phyloP scores from a whole-genome alignment of 2,888 invertebrate species.

The Carcina quercana region DNA sequence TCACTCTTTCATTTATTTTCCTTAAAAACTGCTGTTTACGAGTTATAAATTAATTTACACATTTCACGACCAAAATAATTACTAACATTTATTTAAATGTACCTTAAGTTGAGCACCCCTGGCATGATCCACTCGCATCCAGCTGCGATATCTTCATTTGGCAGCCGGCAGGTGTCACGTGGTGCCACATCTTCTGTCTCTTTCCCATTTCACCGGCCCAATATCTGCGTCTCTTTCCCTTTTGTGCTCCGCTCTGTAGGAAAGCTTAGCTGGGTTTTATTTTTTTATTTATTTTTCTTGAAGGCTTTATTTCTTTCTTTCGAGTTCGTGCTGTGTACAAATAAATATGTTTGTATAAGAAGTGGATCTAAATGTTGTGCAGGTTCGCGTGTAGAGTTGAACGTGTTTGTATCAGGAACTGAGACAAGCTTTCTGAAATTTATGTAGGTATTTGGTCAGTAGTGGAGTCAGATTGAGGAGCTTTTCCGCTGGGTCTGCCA shows the following conservation, averaged over 20 bases:
- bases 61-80: conserved; percentile 6
- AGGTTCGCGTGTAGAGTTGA: conserved; percentile 11
- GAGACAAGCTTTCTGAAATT: conserved; percentile 10
- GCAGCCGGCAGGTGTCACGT: conserved; percentile 72
- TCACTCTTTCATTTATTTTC: too few relatives aligned
- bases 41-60: conserved; percentile 3
- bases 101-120: conserved; percentile 41
- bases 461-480: too few relatives aligned
- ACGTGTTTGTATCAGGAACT: not conserved
- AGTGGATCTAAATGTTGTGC: conserved; percentile 7
- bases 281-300: conserved; percentile 41
- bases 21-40: not conserved
- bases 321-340: conserved; percentile 48
- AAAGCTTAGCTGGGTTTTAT: conserved; percentile 48
- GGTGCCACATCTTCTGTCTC: conserved; percentile 34
- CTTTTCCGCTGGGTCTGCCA: too few relatives aligned
- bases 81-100: conserved; percentile 7
- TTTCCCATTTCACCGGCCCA: conserved; percentile 22
- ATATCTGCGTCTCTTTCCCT: conserved; percentile 35
- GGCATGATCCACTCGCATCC: conserved; percentile 52
- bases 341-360: conserved; percentile 45
- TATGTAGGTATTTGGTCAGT: not conserved
- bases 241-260: conserved; percentile 48
- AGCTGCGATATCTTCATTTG: conserved; percentile 75
- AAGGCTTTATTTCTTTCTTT: conserved; percentile 64